Conservation (phyloP, 2,888 invertebrate species). For the Meta bourneti region DNA sequence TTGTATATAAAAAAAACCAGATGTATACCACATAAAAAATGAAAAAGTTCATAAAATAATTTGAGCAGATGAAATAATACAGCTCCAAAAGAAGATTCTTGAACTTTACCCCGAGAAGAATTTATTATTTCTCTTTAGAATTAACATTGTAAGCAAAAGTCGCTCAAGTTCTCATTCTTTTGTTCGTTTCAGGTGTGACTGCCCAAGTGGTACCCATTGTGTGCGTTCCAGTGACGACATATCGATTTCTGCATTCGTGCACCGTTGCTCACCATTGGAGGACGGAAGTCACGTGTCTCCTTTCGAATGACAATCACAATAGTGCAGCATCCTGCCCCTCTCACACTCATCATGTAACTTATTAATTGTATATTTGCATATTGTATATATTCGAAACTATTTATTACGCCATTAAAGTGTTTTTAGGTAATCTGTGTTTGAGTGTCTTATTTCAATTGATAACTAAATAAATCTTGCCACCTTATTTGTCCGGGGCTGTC, state of each 20-base stretch:
- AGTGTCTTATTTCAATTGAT: neutral
- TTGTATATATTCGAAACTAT: constrained; percentile 28
- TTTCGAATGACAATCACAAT: neutral
- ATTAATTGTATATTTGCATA: constrained; percentile 51
- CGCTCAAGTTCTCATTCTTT: neutral
- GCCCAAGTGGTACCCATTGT: constrained; percentile 40
- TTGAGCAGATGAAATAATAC: too few relatives aligned
- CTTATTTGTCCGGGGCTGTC: too few relatives aligned
- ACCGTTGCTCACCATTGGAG: constrained; percentile 31
- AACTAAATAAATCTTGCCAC: too few relatives aligned
- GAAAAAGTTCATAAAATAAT: too few relatives aligned
- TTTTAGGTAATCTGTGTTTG: constrained; percentile 1
- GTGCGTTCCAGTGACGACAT: constrained; percentile 62
- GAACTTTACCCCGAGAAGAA: too few relatives aligned
- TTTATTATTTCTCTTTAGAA: too few relatives aligned
- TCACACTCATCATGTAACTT: constrained; percentile 22
- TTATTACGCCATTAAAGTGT: constrained; percentile 47
- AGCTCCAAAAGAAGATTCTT: too few relatives aligned
- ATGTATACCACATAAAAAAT: too few relatives aligned
- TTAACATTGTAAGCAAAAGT: too few relatives aligned
- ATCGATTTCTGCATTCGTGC: constrained; percentile 72
- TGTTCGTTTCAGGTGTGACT: constrained; percentile 61
- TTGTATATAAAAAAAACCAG: too few relatives aligned
- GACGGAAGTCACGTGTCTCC: neutral
- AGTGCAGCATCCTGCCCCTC: neutral